These are phyloP conservation scores for Buathra laborator DNA, from an alignment of 2,888 invertebrate genomes.

Conservation along the genomic window DNA sequence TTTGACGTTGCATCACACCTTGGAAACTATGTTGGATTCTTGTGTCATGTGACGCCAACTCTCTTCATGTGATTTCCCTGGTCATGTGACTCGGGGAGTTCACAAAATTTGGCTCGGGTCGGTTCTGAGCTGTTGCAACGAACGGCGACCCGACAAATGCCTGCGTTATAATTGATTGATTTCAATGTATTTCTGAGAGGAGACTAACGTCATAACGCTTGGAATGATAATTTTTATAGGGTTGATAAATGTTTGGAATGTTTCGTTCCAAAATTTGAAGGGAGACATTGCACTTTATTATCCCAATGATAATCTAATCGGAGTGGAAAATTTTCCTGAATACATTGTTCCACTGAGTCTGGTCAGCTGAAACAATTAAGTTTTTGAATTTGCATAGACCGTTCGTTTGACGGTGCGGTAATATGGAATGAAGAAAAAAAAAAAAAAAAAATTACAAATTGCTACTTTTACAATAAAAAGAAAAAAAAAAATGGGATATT, in stretches of 20 bases:
- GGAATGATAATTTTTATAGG: background rate
- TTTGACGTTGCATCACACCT: slow-evolving; percentile 55
- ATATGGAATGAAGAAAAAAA: no score
- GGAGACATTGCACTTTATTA: background rate
- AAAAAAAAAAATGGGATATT: no score
- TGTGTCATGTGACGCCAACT: background rate
- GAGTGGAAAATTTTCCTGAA: no score
- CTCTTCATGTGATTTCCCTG: background rate
- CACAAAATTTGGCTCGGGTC: slow-evolving; percentile 19
- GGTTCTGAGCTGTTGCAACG: background rate
- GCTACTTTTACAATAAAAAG: no score
- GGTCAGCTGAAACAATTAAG: no score
- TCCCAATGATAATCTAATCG: no score
- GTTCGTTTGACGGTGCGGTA: no score
- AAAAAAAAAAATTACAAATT: no score
- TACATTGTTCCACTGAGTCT: no score
- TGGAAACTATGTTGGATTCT: slow-evolving; percentile 41
- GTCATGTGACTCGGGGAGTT: slow-evolving; percentile 47
- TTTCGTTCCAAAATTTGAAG: no score
- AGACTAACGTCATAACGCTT: background rate
- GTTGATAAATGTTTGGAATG: background rate
- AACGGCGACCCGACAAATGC: background rate
- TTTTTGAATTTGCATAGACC: no score
- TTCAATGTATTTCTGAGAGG: background rate
- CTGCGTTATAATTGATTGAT: background rate